Base-by-base conservation (phyloP, 2,888 invertebrate genomes). In the Psylliodes chrysocephalus region DNA sequence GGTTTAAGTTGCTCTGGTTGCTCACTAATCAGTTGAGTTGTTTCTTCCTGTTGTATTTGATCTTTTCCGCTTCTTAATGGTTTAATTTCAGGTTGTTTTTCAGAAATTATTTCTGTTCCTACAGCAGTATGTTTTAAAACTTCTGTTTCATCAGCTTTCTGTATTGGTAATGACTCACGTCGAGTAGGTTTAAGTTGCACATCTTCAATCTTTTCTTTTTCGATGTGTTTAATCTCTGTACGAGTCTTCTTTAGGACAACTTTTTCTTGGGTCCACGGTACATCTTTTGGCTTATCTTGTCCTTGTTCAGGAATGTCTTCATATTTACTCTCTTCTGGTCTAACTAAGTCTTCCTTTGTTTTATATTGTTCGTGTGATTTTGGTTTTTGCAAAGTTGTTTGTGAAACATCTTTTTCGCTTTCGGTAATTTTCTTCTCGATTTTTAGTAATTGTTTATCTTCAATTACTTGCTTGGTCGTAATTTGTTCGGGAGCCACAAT, bases 191-290 rank as follows among this genome's bases (percentile, higher is more conserved):
- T 71, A 10, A 68, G 56, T 47, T 57, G 28, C 30, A 70, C 60
- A 25, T 71, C 68, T 60, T 69, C 66, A 14, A 63, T 28, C 35
- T 38, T 64, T 57, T 67, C 71, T 63, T 64, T 67, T 54, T 87
- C 85, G 64, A 80, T 82, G 53, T 68, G 77, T 33, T 79, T 77
- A 1, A 49, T 38, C 12, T 53, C 46, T 87, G 88, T 15, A n/a
- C 35, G 38, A 28, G 65, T 55, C 54, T 78, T 81, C 63, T 86
- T 87, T 17, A 88, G 73, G 17, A 76, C 80, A 14, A 86, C 82
- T 68, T 85, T 84, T 79, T 90, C 89, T 75, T 90, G 86, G 3
- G 86, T 90, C 87, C 87, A 87, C 2, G 87, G 85, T 67, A 75
- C 55, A 35, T 66, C 49, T 61, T 74, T 71, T 7, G 52, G 53